Evolutionary conservation across 2,888 invertebrate species (phyloP), one percentile per base, ranked within the genome.

Genomic region (Caenorhabditis sp.): DNA sequence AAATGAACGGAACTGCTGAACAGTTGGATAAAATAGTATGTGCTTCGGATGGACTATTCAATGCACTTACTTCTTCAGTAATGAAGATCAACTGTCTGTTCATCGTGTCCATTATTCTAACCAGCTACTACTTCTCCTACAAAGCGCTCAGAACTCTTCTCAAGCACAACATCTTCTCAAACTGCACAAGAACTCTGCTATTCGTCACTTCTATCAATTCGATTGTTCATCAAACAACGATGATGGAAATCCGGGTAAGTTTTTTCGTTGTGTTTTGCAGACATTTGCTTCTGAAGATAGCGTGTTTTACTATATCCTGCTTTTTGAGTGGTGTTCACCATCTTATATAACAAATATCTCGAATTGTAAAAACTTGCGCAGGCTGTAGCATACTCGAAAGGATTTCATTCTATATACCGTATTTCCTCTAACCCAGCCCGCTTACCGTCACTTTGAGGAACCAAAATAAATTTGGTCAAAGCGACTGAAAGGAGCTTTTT

Each of bases 211-310:
- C 64, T 64, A 47, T 47, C 24, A 64, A 64, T 28, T 64, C 64
- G 4, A 64, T 64, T n/a, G 2, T 47, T 10, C 64, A 64, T 47
- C 64, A 64, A 19, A 64, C 64, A 5, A 64, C 64, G 1, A 64
- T 64, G 64, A 64, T 64, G 64, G 64, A 64, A 28, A 31, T 64
- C 28, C 64, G 64, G 10, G 64, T 64, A 7, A 64, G 61, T 63
- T 28, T 51, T 19, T 7, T 12, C 24, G 10, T 54, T 24, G 3
- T 54, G 4, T 19, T 7, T 8, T 7, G 22, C 26, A 26, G 2
- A 49, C n/a, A n/a, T n/a, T n/a, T n/a, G n/a, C n/a, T n/a, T n/a
- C n/a, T n/a, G n/a, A n/a, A n/a, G n/a, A n/a, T n/a, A n/a, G n/a
- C n/a, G n/a, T n/a, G n/a, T n/a, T n/a, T n/a, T n/a, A n/a, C n/a